A percentile compares a stretch with the other conserved stretches of the same genome.
phyloP scores from a whole-genome alignment of 2,888 invertebrate species.

The Drosophila nr. perissopoda region DNA sequence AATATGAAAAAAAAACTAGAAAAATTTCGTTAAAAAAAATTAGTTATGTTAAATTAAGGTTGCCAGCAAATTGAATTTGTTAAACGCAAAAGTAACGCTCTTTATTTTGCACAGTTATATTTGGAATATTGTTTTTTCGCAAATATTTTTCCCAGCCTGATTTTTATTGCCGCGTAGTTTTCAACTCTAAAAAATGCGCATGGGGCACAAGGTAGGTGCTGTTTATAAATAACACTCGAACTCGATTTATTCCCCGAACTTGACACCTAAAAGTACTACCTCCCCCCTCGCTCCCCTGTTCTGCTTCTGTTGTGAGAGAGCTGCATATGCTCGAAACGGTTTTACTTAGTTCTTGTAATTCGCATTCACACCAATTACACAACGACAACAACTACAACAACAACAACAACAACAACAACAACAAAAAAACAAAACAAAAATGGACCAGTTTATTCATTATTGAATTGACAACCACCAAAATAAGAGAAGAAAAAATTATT shows the following conservation, averaged over 20 bases:
- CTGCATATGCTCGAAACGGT: conserved; percentile 37
- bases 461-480: conserved; percentile 75
- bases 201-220: conserved; percentile 78
- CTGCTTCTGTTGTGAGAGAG: conserved; percentile 24
- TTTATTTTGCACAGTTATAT: conserved; percentile 33
- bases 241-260: conserved; percentile 7
- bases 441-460: conserved; percentile 78
- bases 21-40: conserved; percentile 62
- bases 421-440: conserved; percentile 35
- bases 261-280: conserved; percentile 10
- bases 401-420: conserved; percentile 21
- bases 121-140: conserved; percentile 36
- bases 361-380: conserved; percentile 41
- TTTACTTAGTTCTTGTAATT: conserved; percentile 56
- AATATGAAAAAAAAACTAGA: conserved; percentile 53
- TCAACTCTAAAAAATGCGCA: conserved; percentile 73
- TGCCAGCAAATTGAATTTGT: conserved; percentile 68
- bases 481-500: conserved; percentile 34
- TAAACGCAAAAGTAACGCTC: conserved; percentile 18
- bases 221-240: conserved; percentile 59
- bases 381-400: conserved; percentile 42
- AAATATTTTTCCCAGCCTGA: conserved; percentile 26
- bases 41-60: conserved; percentile 55
- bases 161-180: conserved; percentile 68
- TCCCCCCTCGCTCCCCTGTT: conserved; percentile 7